Evolutionary conservation across 2,888 invertebrate species (phyloP), one percentile per base, ranked within the genome.

Genomic region (Agapostemon virescens): DNA sequence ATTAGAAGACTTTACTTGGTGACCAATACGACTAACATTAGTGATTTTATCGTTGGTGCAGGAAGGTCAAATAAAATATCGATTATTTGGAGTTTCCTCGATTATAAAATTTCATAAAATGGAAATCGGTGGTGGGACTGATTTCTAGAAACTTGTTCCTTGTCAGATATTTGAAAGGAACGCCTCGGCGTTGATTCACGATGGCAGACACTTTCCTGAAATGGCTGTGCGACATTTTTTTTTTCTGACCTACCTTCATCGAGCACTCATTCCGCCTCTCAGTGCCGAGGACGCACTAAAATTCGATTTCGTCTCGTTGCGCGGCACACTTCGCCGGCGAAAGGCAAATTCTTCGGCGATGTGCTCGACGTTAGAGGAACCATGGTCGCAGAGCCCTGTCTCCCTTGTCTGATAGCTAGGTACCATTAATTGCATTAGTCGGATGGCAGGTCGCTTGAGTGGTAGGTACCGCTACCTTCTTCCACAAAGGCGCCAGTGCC

Each of bases 341-440:
- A 78, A 86, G 85, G 86, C 78, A 89, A 89, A 89, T 89, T 89
- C 87, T 87, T 87, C 85, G 77, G 67, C 69, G 78, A 78, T 70
- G 77, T 75, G 77, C 74, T 45, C 63, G 69, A 74, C 76, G 84
- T 79, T 71, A 73, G 75, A 68, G 77, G 73, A 69, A 77, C 67
- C 76, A 77, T 61, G 72, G 74, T 55, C 72, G 77, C 70, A 77
- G 17, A 55, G 79, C 72, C 83, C 80, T 77, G 86, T 85, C 85
- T 83, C 83, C 78, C 87, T 87, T 86, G 85, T 87, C 85, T 87
- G 81, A 78, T 79, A 88, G 82, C 85, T 74, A 72, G 82, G 83
- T 84, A 84, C 88, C 88, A 90, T 90, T 91, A 91, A 91, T 91
- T 88, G 90, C 85, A 90, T 91, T 91, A 91, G 87, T 84, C 85